These are phyloP conservation scores for Phrynosoma platyrhinos DNA, from an alignment of 2,113 vertebrate genomes.

Conservation along the genomic window DNA sequence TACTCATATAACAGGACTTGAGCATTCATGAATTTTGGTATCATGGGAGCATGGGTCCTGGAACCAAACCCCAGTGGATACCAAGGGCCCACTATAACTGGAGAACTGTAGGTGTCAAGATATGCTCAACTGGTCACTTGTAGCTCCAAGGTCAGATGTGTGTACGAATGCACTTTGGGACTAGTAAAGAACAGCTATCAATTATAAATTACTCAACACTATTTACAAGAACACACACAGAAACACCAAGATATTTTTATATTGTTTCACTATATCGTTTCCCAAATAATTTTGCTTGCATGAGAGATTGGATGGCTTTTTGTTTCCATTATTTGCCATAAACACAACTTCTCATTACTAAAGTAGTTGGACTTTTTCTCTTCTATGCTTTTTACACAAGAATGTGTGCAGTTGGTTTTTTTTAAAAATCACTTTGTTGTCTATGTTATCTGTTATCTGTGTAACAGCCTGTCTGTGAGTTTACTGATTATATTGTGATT, in stretches of 20 bases:
- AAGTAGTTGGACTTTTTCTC: background rate
- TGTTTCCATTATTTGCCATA: background rate
- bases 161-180: too few relatives aligned
- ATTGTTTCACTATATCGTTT: background rate
- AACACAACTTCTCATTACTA: background rate
- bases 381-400: background rate
- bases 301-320: background rate
- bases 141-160: too few relatives aligned
- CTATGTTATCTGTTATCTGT: constrained; percentile 25
- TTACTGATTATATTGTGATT: constrained; percentile 59
- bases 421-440: background rate
- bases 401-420: background rate
- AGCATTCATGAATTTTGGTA: too few relatives aligned
- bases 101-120: too few relatives aligned
- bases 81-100: too few relatives aligned
- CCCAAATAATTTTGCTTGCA: too few relatives aligned
- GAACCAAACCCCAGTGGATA: too few relatives aligned
- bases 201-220: too few relatives aligned
- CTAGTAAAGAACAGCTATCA: too few relatives aligned
- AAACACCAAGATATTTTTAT: background rate
- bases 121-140: too few relatives aligned
- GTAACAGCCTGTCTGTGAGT: constrained; percentile 22
- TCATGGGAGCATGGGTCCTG: too few relatives aligned
- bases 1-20: too few relatives aligned
- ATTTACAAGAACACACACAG: background rate